A percentile compares a stretch with the other conserved stretches of the same genome.
These are phyloP conservation scores for Perca fluviatilis DNA, from an alignment of 2,113 vertebrate species.

Conservation along the genomic window DNA sequence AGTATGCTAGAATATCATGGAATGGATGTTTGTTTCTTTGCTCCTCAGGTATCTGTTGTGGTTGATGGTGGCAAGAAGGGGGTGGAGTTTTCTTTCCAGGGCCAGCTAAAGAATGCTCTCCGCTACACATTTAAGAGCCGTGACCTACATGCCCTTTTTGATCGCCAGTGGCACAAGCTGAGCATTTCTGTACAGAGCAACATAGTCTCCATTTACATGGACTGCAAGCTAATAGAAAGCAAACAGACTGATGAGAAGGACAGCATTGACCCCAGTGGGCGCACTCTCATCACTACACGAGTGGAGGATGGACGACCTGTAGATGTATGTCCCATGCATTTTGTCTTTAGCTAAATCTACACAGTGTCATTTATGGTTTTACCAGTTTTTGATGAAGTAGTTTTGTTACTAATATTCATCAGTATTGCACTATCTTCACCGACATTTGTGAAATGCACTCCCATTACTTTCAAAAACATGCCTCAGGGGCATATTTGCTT, in stretches of 20 bases:
- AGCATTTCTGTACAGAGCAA: slow-evolving; percentile 88
- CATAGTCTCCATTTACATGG: slow-evolving; percentile 90
- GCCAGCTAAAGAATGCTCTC: slow-evolving; percentile 84
- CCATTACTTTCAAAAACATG: neutral
- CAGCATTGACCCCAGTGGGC: slow-evolving; percentile 85
- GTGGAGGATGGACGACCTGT: slow-evolving; percentile 92
- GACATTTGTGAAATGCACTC: neutral
- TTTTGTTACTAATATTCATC: neutral
- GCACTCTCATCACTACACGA: slow-evolving; percentile 89
- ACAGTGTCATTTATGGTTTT: neutral
- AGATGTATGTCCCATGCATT: slow-evolving; percentile 87
- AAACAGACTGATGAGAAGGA: slow-evolving; percentile 86
- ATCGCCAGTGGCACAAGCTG: slow-evolving; percentile 98
- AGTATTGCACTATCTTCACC: neutral
- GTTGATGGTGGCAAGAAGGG: slow-evolving; percentile 92
- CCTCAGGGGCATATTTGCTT: slow-evolving; percentile 12
- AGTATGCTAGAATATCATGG: neutral
- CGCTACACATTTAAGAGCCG: slow-evolving; percentile 93
- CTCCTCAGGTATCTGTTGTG: slow-evolving; percentile 88
- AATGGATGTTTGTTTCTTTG: neutral
- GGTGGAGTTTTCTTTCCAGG: slow-evolving; percentile 90
- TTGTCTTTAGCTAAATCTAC: neutral
- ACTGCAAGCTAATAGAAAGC: slow-evolving; percentile 93
- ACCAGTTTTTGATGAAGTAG: neutral
- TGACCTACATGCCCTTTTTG: slow-evolving; percentile 92